Evolutionary conservation across 2,797 vertebrate genomes (phyloP).

Genomic region (Cygnus olor): DNA sequence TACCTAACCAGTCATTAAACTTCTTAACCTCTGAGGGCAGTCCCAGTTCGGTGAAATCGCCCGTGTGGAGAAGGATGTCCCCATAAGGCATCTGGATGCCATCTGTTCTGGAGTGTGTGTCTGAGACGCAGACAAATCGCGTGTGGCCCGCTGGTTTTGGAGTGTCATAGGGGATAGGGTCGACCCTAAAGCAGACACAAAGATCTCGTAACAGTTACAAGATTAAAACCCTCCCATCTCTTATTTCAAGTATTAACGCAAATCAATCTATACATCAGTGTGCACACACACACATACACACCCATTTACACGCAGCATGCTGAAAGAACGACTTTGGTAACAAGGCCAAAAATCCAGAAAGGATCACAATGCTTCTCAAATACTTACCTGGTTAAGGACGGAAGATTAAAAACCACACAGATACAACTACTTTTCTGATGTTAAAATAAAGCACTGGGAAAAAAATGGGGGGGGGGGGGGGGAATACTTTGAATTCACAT

Average conservation of each 20-base stretch:
- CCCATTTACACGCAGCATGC: not conserved
- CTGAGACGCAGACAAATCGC: conserved; percentile 95
- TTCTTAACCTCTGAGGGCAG: conserved; percentile 99
- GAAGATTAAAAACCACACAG: not conserved
- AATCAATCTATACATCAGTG: not conserved
- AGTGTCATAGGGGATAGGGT: conserved; percentile 95
- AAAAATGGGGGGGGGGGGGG: not conserved
- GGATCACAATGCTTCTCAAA: not conserved
- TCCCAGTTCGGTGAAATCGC: conserved; percentile 98
- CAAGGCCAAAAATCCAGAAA: not conserved
- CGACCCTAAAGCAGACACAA: conserved; percentile 86
- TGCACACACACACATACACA: not conserved
- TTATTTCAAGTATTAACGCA: conserved; percentile 54
- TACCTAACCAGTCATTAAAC: conserved; percentile 99
- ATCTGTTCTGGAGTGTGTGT: conserved; percentile 98
- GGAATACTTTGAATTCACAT: not conserved
- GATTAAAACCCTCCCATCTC: conserved; percentile 60
- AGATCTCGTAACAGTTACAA: conserved; percentile 77
- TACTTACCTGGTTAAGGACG: conserved; percentile 55
- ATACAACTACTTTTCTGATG: not conserved
- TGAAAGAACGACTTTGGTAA: not conserved
- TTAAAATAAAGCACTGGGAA: not conserved
- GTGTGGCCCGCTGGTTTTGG: conserved; percentile 96
- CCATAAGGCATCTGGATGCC: conserved; percentile 99
- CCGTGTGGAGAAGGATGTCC: conserved; percentile 96